Base-by-base conservation (phyloP, 1,140 invertebrate species). In the Apis laboriosa region DNA sequence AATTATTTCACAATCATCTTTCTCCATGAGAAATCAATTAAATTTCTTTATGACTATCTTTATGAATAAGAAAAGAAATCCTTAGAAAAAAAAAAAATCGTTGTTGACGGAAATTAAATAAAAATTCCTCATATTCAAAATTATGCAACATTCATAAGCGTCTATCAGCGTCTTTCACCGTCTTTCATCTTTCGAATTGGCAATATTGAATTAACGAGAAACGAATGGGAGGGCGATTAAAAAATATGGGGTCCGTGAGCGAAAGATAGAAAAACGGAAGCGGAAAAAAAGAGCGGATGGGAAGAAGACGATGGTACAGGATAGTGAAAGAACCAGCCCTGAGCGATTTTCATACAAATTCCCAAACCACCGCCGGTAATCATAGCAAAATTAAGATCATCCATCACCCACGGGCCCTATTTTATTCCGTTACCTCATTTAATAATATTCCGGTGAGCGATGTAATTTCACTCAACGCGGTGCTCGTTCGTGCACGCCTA, bases 381-480 rank as follows among this genome's bases (percentile, higher is more conserved):
- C 91, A 91, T 88, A 87, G 90, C 85, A 83, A 92, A 93, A 93
- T 93, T 92, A 93, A 92, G 90, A 89, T 90, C 89, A 92, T 93
- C 92, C 90, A 93, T 93, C 92, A 92, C 87, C 85, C 86, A 68
- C 80, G 56, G 56, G 74, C 73, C 77, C 72, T 82, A 90, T 92
- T 92, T 88, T 91, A 89, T 89, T 88, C 88, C 77, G 79, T 77
- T 84, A 77, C 86, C 86, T 88, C 88, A 91, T 89, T 92, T 92
- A 90, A 91, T 91, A 92, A 87, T 92, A 92, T 92, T 92, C 88
- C 58, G 89, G 83, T 84, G 90, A 91, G 88, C 80, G 86, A 85
- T 88, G 91, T 92, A 91, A 92, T 92, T 92, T 92, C 90, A 86
- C 86, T 85, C 87, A 70, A 67, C 84, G 85, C 86, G 71, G 53